Evolutionary conservation across 2,888 invertebrate genomes (phyloP), one percentile per base, ranked within the genome.

Genomic region (Zele albiditarsus): DNA sequence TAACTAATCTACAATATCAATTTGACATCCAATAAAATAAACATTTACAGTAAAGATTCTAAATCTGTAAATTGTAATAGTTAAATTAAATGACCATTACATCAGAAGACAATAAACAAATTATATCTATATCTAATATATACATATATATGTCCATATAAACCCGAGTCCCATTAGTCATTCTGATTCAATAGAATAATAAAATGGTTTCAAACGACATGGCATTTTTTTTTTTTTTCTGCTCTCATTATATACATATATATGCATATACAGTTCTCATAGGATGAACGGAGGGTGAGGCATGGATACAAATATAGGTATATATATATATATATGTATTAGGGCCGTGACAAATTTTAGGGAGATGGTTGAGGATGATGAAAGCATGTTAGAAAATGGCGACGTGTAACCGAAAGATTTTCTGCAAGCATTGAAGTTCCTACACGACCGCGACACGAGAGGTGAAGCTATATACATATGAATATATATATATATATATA

Each of bases 381-480:
- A 62, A 27, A 53, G 53, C 31, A 16, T 16, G 28, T 62, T 62
- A 33, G 33, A 63, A 63, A 63, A 63, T 69, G 31, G 57, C 53
- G 53, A 49, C 57, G 20, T 69, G 57, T 67, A 25, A 27, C 33
- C 33, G 25, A 63, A 38, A 33, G 58, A 70, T 80, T 80, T 78
- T 68, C 67, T 82, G 82, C 82, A 82, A 83, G 84, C 84, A 82
- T 84, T 84, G 84, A 84, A 84, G 82, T 84, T 84, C 84, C 84
- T 84, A 80, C 81, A 80, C 80, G 79, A 75, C 76, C 67, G 53
- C 12, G 27, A 53, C 28, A 38, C 53, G 53, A 57, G 70, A 74
- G 74, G 69, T 74, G 69, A 74, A 25, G 70, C 70, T 74, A 74
- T 68, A 77, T 80, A 74, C 72, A 46, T 53, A 53, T 20, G 38